These are phyloP conservation scores for Haemorhous mexicanus DNA, from an alignment of 2,113 vertebrate genomes.

Conservation along the genomic window DNA sequence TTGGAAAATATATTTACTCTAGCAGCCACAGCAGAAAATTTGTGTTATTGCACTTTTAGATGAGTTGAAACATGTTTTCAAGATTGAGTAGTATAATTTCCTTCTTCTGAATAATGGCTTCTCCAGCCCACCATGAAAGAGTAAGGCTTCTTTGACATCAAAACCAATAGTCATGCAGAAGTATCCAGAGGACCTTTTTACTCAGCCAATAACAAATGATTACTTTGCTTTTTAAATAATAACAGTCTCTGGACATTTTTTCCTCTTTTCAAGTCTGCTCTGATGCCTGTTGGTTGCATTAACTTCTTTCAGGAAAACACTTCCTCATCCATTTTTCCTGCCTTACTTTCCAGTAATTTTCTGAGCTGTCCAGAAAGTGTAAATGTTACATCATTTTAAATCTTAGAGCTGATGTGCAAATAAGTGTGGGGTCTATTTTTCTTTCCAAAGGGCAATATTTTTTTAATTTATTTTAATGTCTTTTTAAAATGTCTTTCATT, in stretches of 20 bases:
- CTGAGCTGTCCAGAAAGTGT: neutral
- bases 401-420: neutral
- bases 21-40: neutral
- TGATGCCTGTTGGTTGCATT: neutral
- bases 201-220: neutral
- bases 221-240: neutral
- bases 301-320: neutral
- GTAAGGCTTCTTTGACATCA: neutral
- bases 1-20: neutral
- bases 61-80: neutral
- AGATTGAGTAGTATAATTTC: neutral
- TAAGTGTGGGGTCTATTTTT: neutral
- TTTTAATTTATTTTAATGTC: neutral
- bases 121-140: neutral
- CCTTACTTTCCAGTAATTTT: neutral
- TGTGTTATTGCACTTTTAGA: neutral
- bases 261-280: neutral
- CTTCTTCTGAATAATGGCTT: neutral
- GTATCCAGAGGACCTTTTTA: neutral
- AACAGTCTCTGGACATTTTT: neutral
- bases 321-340: neutral
- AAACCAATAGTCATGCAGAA: neutral
- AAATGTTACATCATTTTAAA: neutral
- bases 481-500: neutral
- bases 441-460: neutral